Evolutionary conservation across 1,140 invertebrate genomes (phyloP), one percentile per base, ranked within the genome.

Genomic region (Bombus confusus): DNA sequence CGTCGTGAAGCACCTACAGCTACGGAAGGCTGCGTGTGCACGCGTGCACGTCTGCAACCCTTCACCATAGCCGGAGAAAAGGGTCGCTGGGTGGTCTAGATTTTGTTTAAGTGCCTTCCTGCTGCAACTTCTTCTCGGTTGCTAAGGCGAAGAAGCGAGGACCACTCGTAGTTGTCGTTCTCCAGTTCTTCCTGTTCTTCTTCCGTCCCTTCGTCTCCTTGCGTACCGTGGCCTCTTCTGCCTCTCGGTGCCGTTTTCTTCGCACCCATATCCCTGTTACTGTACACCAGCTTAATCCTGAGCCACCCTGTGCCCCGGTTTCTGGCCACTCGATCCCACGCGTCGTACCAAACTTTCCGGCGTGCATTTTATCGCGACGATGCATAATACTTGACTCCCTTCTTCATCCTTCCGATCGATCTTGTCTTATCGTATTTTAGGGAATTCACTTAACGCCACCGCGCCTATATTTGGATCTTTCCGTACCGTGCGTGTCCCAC

Each of bases 21-120:
- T 69, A 47, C 74, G 80, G 80, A 77, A 83, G 80, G 82, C 88
- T 80, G 85, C 76, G 76, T 83, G 80, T 84, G 87, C 86, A 78
- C 52, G 72, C 87, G 80, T 79, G 86, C 85, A 76, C 82, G 73
- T 88, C 85, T 90, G 85, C 87, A 74, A 85, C 88, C 89, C 92
- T 92, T 91, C 83, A 88, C 81, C 86, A 74, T 86, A 86, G 78
- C 76, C 64, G 62, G 88, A 18, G 85, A 91, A 94, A 91, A 91
- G 90, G 93, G 91, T 93, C 92, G 92, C 91, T 93, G 92, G 93
- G 91, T 94, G 94, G 91, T 94, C 93, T 93, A 94, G 91, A 93
- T 94, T 94, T 92, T 90, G 89, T 92, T 91, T 81, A 91, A 93
- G 91, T 90, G 86, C 76, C 86, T 86, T 74, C 39, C 83, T 62